Evolutionary conservation across 2,888 invertebrate genomes (phyloP).

Genomic region (Pollenia griseotomentosa): DNA sequence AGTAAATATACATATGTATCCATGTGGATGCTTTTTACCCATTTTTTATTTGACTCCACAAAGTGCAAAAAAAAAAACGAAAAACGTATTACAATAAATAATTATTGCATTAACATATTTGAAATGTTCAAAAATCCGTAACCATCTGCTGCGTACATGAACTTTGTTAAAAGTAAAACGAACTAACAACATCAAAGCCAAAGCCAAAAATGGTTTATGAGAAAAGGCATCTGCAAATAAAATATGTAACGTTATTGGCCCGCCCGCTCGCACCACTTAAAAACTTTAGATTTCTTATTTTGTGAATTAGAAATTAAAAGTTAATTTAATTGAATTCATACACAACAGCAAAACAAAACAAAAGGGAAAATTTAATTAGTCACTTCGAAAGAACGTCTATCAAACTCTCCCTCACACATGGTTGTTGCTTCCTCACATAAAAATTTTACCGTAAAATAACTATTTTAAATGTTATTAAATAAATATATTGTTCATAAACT

Average conservation of each 20-base stretch:
- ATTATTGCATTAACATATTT: slow-evolving; percentile 19
- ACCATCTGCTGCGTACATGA: slow-evolving; percentile 51
- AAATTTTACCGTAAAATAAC: slow-evolving; percentile 7
- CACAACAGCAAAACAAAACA: not conserved
- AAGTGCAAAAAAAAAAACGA: slow-evolving; percentile 1
- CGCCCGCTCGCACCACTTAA: not conserved
- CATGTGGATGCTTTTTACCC: no score
- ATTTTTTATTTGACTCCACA: slow-evolving; percentile 5
- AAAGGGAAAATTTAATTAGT: slow-evolving; percentile 16
- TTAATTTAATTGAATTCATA: slow-evolving; percentile 14
- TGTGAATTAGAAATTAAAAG: slow-evolving; percentile 37
- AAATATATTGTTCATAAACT: slow-evolving; percentile 1
- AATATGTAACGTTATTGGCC: not conserved
- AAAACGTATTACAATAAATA: slow-evolving; percentile 19
- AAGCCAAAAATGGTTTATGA: not conserved
- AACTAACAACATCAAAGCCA: not conserved
- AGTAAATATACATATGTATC: no score
- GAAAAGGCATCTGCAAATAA: slow-evolving; percentile 19
- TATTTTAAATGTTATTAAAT: slow-evolving; percentile 23
- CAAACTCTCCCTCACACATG: not conserved
- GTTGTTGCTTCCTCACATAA: not conserved
- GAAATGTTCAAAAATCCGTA: slow-evolving; percentile 61
- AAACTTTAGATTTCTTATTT: slow-evolving; percentile 38
- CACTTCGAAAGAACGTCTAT: slow-evolving; percentile 19
- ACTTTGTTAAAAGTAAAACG: slow-evolving; percentile 33